Conservation (phyloP, 2,113 vertebrate genomes). For the Leptobrachium leishanense region DNA sequence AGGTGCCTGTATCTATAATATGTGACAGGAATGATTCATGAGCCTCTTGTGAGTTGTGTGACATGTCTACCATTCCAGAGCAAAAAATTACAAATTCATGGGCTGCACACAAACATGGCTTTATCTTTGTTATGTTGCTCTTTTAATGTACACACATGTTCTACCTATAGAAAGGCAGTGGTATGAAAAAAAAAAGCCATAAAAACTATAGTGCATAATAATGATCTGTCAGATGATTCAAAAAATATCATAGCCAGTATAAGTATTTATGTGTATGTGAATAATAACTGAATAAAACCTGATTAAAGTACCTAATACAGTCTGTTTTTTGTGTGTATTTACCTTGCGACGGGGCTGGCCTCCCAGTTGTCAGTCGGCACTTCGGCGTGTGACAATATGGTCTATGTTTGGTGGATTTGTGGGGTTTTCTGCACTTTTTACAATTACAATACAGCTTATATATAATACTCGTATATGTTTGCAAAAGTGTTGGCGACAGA, state of each 20-base stretch:
- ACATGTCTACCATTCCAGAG: not conserved
- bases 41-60: conserved; percentile 50
- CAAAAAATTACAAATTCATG: not conserved
- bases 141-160: not conserved
- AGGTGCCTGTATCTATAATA: conserved; percentile 47
- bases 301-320: not conserved
- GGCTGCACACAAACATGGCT: conserved; percentile 8
- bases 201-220: conserved; percentile 52
- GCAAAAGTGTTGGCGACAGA: too few species aligned
- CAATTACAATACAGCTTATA: too few species aligned
- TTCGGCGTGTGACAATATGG: too few species aligned
- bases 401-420: too few species aligned
- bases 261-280: conserved; percentile 49
- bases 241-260: too few species aligned
- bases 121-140: conserved; percentile 23
- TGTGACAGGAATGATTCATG: conserved; percentile 49
- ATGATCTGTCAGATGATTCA: conserved; percentile 5
- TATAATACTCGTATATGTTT: too few species aligned
- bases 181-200: conserved; percentile 64
- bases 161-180: conserved; percentile 10
- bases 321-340: too few species aligned
- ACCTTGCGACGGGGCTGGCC: too few species aligned
- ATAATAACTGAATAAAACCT: not conserved
- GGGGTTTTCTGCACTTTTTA: too few species aligned
- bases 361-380: too few species aligned